These are phyloP conservation scores for Nephrotoma flavescens DNA, from an alignment of 2,888 invertebrate genomes.

Conservation along the genomic window DNA sequence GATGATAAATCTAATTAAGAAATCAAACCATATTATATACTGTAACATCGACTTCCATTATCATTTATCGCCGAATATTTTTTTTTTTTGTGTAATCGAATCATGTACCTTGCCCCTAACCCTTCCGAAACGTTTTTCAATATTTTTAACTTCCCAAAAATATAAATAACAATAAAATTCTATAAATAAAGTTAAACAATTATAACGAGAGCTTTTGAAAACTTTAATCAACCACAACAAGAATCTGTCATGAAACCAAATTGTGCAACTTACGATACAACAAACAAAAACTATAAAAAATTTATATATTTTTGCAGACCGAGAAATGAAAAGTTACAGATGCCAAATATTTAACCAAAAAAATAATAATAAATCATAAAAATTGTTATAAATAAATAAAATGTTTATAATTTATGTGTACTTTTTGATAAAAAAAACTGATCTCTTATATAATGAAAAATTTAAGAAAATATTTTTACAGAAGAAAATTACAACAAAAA, in stretches of 20 bases:
- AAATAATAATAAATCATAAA: not conserved
- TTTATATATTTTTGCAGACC: not conserved
- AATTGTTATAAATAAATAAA: not conserved
- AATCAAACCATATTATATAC: not conserved
- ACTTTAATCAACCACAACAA: not conserved
- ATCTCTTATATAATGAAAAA: not conserved
- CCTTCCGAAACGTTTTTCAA: not conserved
- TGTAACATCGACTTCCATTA: not conserved
- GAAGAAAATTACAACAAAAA: not conserved
- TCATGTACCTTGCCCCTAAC: not conserved
- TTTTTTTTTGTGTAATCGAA: not conserved
- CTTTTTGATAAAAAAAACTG: not conserved
- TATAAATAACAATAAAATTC: not conserved
- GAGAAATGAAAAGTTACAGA: not conserved
- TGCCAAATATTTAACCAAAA: not conserved
- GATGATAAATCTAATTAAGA: not conserved
- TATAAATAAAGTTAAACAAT: not conserved
- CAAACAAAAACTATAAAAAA: not conserved
- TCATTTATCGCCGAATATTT: not conserved
- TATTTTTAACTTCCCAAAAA: not conserved
- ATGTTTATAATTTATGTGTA: not conserved
- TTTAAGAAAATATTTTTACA: not conserved
- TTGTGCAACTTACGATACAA: not conserved
- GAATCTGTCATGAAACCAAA: not conserved
- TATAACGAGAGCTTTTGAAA: not conserved